These are phyloP conservation scores for Operophtera brumata DNA, from an alignment of 2,888 invertebrate species.

Conservation along the genomic window DNA sequence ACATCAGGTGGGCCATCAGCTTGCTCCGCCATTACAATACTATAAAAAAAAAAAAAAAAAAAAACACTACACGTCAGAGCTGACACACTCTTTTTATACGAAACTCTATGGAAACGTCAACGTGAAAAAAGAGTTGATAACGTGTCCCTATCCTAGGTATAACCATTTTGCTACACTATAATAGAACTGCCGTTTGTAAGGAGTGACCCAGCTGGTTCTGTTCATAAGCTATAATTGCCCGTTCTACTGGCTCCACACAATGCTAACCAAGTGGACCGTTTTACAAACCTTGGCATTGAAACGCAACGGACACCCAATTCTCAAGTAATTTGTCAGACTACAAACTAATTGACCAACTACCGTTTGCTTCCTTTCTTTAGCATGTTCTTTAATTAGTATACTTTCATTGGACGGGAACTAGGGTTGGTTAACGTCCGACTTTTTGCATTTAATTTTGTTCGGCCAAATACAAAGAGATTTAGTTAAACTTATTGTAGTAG, in stretches of 20 bases:
- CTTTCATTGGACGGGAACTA: conserved; percentile 1
- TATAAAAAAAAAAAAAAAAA: too few species aligned
- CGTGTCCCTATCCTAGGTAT: too few species aligned
- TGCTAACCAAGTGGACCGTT: conserved; percentile 18
- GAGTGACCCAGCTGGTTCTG: neutral
- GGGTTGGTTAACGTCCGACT: neutral
- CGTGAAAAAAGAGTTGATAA: too few species aligned
- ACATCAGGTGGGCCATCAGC: too few species aligned
- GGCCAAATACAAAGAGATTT: neutral
- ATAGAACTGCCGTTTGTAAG: too few species aligned
- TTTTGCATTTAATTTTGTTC: neutral
- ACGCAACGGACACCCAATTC: conserved; percentile 34
- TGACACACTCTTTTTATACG: too few species aligned
- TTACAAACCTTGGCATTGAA: conserved; percentile 28
- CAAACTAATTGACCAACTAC: conserved; percentile 14
- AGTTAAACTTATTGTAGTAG: too few species aligned
- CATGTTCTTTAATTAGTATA: conserved; percentile 8
- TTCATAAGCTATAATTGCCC: neutral
- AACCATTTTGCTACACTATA: too few species aligned
- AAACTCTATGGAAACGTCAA: too few species aligned
- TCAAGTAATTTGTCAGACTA: conserved; percentile 32
- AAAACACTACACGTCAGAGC: too few species aligned
- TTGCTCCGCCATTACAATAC: too few species aligned
- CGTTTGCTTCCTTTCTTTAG: conserved; percentile 29
- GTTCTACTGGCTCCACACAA: conserved; percentile 1